Evolutionary conservation across 2,888 invertebrate species (phyloP).

Genomic region (Pachydiplax longipennis): DNA sequence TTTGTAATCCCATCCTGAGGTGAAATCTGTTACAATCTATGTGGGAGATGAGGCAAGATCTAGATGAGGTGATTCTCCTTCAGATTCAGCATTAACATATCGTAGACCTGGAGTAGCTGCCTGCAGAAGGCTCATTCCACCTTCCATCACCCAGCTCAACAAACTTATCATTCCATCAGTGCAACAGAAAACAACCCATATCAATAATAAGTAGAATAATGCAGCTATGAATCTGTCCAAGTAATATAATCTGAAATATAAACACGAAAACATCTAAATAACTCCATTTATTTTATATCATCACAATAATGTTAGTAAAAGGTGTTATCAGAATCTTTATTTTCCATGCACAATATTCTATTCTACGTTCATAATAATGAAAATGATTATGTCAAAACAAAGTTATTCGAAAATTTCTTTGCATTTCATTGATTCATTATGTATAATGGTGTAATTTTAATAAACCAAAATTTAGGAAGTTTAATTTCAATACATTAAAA

Average conservation of each 20-base stretch:
- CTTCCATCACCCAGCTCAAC: slow-evolving; percentile 16
- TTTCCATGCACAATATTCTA: no score
- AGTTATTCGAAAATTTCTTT: no score
- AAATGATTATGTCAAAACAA: no score
- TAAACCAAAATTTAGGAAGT: no score
- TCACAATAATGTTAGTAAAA: background rate
- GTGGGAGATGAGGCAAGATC: background rate
- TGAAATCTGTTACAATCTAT: background rate
- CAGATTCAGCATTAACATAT: slow-evolving; percentile 15
- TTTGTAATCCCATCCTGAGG: background rate
- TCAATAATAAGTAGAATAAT: slow-evolving; percentile 50
- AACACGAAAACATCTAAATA: no score
- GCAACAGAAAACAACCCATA: slow-evolving; percentile 46
- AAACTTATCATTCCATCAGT: slow-evolving; percentile 26
- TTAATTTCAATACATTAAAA: no score
- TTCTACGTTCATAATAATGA: no score
- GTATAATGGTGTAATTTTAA: no score
- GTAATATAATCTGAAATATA: slow-evolving; percentile 51
- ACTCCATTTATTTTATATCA: background rate
- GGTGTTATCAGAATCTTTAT: background rate
- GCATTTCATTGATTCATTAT: no score
- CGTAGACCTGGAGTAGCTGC: slow-evolving; percentile 21
- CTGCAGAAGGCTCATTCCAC: slow-evolving; percentile 19
- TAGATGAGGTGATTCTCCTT: background rate
- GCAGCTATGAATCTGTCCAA: slow-evolving; percentile 49